Base-by-base conservation (phyloP, 2,888 invertebrate species). In the Iselma pallidipennis region DNA sequence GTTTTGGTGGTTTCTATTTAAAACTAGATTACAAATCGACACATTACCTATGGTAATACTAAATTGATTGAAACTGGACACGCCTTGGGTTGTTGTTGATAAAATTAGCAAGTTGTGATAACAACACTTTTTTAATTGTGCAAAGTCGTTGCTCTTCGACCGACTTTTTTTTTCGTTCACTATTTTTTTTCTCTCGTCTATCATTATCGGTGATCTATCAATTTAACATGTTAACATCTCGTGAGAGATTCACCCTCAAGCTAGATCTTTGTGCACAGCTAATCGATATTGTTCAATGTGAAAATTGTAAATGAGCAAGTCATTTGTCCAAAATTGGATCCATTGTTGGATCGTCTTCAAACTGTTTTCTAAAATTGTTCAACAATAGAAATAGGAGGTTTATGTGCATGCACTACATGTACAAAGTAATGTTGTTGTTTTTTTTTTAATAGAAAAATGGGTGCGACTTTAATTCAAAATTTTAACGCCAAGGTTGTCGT, bases 401-500 rank as follows among this genome's bases (percentile, higher is more conserved):
- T 26, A 7, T 5, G 6, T 26, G 5, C 5, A 26, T 26, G 26
- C 26, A 26, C 6, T 6, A 26, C 7, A 26, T n/a, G 7, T 7
- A 26, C 4, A 1, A 4, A 5, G 26, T 29, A 12, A 1, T 29
- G 10, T 29, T 29, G 29, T 29, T 29, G 29, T 5, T 12, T 3
- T 29, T 16, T 37, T 9, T 16, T 2, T 2, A 6, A 16, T 37
- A n/a, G n/a, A n/a, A n/a, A n/a, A n/a, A n/a, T 45, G 19, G 45
- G 23, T 45, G 45, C 5, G 45, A 45, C 45, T 45, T 45, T 21
- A 21, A 45, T 23, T 45, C 23, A 23, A 23, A 45, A 45, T 45
- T 45, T 45, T 21, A 45, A 45, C 45, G n/a, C 23, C 31, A 52
- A 52, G 52, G 52, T 31, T 52, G 28, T 31, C 31, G 21, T 52